Evolutionary conservation across 2,888 invertebrate genomes (phyloP).

Genomic region (Saturnia pavonia): DNA sequence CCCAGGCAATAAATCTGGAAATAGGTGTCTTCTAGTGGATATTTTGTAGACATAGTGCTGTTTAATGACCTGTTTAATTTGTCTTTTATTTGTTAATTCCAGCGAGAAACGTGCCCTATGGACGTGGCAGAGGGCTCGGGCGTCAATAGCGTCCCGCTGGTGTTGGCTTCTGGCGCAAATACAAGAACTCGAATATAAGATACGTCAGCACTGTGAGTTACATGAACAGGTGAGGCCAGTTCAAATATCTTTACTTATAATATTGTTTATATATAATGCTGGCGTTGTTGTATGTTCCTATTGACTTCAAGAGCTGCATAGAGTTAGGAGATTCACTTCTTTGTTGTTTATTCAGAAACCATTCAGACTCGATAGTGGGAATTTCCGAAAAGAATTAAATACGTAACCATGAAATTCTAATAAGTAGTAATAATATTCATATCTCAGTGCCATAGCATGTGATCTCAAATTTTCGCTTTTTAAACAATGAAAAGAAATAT

Average conservation of each 20-base stretch:
- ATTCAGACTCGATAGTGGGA: too few relatives aligned
- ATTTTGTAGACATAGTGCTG: not conserved
- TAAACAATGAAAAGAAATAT: too few relatives aligned
- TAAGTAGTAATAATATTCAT: too few relatives aligned
- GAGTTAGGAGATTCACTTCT: too few relatives aligned
- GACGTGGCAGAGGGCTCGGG: constrained; percentile 90
- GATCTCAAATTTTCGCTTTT: too few relatives aligned
- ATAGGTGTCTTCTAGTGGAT: not conserved
- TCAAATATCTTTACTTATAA: not conserved
- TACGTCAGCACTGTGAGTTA: constrained; percentile 92
- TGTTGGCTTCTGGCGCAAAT: constrained; percentile 96
- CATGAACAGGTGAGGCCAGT: constrained; percentile 80
- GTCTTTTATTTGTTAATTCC: constrained; percentile 46
- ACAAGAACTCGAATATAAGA: constrained; percentile 94
- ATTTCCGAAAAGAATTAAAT: too few relatives aligned
- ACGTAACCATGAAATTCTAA: too few relatives aligned
- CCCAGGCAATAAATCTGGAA: not conserved
- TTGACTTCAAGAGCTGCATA: too few relatives aligned
- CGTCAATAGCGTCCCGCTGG: constrained; percentile 93
- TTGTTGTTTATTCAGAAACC: too few relatives aligned
- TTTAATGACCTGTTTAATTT: not conserved
- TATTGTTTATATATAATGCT: not conserved
- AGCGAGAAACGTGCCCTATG: constrained; percentile 92
- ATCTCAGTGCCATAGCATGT: too few relatives aligned
- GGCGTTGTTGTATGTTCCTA: not conserved